These are phyloP conservation scores for Melopsittacus undulatus DNA, from an alignment of 2,797 vertebrate genomes.

Conservation along the genomic window DNA sequence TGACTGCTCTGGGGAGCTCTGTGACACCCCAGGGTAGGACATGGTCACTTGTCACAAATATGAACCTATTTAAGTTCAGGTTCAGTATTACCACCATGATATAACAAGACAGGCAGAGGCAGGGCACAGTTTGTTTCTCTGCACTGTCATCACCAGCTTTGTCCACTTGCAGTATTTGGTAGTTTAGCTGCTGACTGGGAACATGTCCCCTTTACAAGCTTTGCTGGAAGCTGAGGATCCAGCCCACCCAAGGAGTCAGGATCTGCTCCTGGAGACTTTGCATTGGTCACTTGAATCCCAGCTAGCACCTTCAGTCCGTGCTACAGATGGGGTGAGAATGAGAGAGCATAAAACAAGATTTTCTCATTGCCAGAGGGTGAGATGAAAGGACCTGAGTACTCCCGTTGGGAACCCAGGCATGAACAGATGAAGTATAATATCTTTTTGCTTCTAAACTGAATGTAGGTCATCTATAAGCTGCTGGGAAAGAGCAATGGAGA, in stretches of 20 bases:
- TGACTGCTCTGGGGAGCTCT: neutral
- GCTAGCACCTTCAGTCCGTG: rapidly evolving
- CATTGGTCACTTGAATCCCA: neutral
- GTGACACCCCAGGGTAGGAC: neutral
- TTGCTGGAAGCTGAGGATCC: neutral
- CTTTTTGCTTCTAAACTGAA: neutral
- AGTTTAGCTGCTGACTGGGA: neutral
- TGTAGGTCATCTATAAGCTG: neutral
- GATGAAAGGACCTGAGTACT: neutral
- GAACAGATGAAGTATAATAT: neutral
- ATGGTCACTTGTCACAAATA: neutral
- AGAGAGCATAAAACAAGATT: neutral
- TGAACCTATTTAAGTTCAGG: neutral
- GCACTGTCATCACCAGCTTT: neutral
- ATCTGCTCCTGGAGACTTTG: neutral
- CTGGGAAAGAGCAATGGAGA: neutral
- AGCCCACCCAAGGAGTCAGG: neutral
- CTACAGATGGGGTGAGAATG: neutral
- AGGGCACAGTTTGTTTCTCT: neutral
- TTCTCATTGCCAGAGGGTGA: neutral
- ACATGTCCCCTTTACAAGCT: neutral
- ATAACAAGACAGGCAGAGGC: neutral
- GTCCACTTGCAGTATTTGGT: neutral
- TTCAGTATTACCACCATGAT: neutral
- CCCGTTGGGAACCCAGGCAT: neutral